Base-by-base conservation (phyloP, 2,797 vertebrate genomes). In the Tenualosa thibaudeaui region DNA sequence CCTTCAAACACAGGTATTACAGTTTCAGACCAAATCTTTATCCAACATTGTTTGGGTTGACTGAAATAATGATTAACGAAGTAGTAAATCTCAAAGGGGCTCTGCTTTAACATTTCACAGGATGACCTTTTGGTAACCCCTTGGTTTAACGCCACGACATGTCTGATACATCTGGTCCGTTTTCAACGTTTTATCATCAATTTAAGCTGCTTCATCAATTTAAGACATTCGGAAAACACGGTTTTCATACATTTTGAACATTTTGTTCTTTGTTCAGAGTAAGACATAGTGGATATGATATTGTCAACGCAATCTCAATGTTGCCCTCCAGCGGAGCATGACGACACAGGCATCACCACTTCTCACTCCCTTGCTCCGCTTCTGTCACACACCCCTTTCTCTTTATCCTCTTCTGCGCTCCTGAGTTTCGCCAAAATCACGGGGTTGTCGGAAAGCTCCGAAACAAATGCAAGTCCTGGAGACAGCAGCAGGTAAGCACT, bases 391-490 rank as follows among this genome's bases (percentile, higher is more conserved):
- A 54, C 56, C 58, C 71, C 82, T 40, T 31, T 46, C 49, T 71
- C 85, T n/a, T 49, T 40, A 26, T 81, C 58, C 88, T 89, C 9
- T 49, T 85, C 50, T 86, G 82, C 22, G 92, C 91, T 91, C 84
- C 75, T 22, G 92, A 94, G 91, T 93, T 93, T 91, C 87, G 4
- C 89, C 85, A 86, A 81, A 83, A 88, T 22, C 87, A 86, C 92
- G 86, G 89, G 85, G 86, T 86, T 62, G 86, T 88, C 85, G 88
- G 88, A 92, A 90, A 90, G 89, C 87, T 92, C 90, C 92, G 82
- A 93, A 92, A 91, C 90, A 91, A 90, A 89, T 88, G 83, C 40
- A 84, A 88, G 89, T 93, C 89, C 88, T 84, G 86, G 89, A 86
- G 89, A 85, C 90, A 81, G 82, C 89, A 84, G 84, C 88, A 94